Base-by-base conservation (phyloP, 2,113 vertebrate species). In the Odocoileus hemionus region DNA sequence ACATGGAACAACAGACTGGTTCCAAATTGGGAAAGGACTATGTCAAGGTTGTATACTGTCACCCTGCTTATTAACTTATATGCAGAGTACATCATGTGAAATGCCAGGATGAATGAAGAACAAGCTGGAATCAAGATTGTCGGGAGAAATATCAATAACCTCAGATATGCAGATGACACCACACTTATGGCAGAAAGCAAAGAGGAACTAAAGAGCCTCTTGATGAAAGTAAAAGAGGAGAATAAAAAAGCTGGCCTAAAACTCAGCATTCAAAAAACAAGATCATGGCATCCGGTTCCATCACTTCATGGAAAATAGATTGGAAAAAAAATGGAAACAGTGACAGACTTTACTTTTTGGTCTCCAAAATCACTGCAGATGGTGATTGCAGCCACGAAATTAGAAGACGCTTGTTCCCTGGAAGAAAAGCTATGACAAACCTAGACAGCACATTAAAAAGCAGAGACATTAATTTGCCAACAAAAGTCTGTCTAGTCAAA, bases 261-360 rank as follows among this genome's bases (percentile, higher is more conserved):
- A n/a, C 64, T n/a, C 64, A 67, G 33, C 64, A 67, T 67, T n/a
- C 33, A 67, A 67, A n/a, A 67, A 67, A 67, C 8, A 67, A n/a
- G 33, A 67, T 67, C 33, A 67, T 67, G 64, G 33, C 33, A 67
- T n/a, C 33, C 4, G 7, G 33, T 67, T 10, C 64, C 64, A 67
- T n/a, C 33, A n/a, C 16, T 67, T n/a, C 64, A 67, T 10, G 16
- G 8, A 16, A 67, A 19, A 67, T 19, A n/a, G 7, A 67, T 10
- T n/a, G 33, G 64, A 33, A 67, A 67, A 67, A 19, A 17, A 67
- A n/a, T n/a, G 33, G 64, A n/a, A 58, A n/a, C 64, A 67, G 64
- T 9, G 64, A 67, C 16, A 67, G 17, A 67, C 8, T n/a, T 67
- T 36, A n/a, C n/a, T 67, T 67, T 67, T 0, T 0, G 0, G 64